Conservation (phyloP, 30 jellyfish, hydroid and myxozoan genomes). For the Sanderia malayensis region DNA sequence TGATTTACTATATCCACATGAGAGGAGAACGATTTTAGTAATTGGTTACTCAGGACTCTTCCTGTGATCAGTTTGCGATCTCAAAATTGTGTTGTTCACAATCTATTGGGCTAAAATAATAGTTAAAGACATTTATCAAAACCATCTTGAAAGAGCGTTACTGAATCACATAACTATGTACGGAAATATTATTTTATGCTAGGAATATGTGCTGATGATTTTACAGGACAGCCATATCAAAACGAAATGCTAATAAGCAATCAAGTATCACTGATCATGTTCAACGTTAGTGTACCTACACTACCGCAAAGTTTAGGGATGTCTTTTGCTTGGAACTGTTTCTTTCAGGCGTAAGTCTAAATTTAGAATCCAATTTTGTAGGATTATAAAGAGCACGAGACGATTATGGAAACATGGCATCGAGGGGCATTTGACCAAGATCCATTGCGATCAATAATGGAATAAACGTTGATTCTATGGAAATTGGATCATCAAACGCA, state of each 20-base stretch:
- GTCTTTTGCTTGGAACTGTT: slow-evolving; percentile 1
- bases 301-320: neutral
- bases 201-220: slow-evolving; percentile 1
- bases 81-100: neutral
- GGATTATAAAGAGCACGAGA: slow-evolving; percentile 1
- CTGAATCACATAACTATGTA: neutral
- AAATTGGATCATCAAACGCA: neutral
- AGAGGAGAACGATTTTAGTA: slow-evolving; percentile 2
- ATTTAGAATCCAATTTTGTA: neutral
- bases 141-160: slow-evolving; percentile 2
- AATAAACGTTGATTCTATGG: neutral
- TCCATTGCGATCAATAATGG: slow-evolving; percentile 3
- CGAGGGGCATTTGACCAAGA: slow-evolving; percentile 4
- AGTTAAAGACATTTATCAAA: neutral
- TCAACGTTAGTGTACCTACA: neutral
- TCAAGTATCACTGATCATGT: neutral
- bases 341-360: slow-evolving; percentile 3
- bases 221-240: neutral
- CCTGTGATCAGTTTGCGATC: slow-evolving; percentile 5
- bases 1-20: neutral
- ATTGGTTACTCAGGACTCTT: neutral
- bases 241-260: slow-evolving; percentile 1
- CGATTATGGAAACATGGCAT: neutral
- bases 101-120: slow-evolving; percentile 1
- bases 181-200: neutral